Conservation (phyloP, 2,888 invertebrate species). For the Dascillus cervinus region DNA sequence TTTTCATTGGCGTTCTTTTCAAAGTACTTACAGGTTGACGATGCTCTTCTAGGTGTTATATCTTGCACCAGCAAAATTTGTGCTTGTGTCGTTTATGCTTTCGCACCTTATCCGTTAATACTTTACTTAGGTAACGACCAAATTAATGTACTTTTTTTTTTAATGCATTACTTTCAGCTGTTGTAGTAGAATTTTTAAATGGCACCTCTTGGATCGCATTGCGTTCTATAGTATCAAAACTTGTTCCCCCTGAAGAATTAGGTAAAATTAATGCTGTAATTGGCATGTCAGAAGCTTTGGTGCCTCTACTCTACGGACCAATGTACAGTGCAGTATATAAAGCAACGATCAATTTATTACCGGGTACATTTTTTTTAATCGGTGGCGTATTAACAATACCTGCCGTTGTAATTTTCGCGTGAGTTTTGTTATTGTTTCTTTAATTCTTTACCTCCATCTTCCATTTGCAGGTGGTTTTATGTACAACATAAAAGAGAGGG, state of each 20-base stretch:
- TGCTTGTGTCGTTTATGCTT: slow-evolving; percentile 72
- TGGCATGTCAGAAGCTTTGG: slow-evolving; percentile 33
- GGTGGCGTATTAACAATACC: slow-evolving; percentile 28
- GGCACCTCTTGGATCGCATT: slow-evolving; percentile 50
- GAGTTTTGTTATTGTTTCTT: slow-evolving; percentile 15
- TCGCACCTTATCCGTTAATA: slow-evolving; percentile 64
- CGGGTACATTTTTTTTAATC: slow-evolving; percentile 31
- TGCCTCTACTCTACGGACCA: slow-evolving; percentile 34
- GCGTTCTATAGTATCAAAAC: slow-evolving; percentile 50
- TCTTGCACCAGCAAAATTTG: slow-evolving; percentile 75
- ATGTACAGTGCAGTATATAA: slow-evolving; percentile 34
- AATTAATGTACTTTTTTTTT: too few species aligned
- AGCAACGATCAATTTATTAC: slow-evolving; percentile 28
- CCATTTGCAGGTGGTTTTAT: too few species aligned
- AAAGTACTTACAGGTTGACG: slow-evolving; percentile 67
- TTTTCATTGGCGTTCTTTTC: slow-evolving; percentile 73
- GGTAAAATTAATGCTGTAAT: slow-evolving; percentile 39
- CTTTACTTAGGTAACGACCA: slow-evolving; percentile 70
- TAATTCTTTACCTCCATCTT: not conserved
- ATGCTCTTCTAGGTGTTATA: slow-evolving; percentile 71
- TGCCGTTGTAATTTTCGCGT: slow-evolving; percentile 31
- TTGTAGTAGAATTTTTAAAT: slow-evolving; percentile 44
- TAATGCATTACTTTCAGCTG: slow-evolving; percentile 37
- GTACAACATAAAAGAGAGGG: too few species aligned
- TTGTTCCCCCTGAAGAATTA: slow-evolving; percentile 49